Evolutionary conservation across 2,888 invertebrate genomes (phyloP).

Genomic region (Myathropa florea): DNA sequence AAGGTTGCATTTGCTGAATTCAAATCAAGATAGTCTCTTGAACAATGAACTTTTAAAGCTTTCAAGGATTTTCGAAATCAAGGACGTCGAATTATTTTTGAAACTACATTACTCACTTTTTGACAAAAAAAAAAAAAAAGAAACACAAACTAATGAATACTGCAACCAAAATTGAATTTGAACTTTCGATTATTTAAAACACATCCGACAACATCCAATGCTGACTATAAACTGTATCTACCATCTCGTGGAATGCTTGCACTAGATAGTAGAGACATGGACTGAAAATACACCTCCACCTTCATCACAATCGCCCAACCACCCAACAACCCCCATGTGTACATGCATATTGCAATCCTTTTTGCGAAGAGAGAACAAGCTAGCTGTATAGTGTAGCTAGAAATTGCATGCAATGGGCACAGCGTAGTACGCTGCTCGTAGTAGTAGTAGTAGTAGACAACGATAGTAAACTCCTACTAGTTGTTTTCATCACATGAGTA

Average conservation of each 20-base stretch:
- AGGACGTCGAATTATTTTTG: background rate
- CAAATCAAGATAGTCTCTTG: background rate
- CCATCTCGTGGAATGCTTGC: constrained; percentile 28
- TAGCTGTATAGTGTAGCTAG: background rate
- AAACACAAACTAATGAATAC: background rate
- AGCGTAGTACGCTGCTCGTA: constrained; percentile 54
- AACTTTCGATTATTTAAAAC: constrained; percentile 23
- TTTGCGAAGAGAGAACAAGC: background rate
- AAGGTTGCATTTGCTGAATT: constrained; percentile 49
- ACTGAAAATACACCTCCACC: background rate
- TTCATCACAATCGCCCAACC: background rate
- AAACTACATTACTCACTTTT: constrained; percentile 43
- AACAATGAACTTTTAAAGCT: background rate
- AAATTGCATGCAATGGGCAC: constrained; percentile 28
- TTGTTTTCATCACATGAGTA: constrained; percentile 25
- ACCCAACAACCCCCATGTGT: constrained; percentile 29
- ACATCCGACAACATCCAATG: constrained; percentile 56
- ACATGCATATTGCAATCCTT: constrained; percentile 40
- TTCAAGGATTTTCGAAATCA: background rate
- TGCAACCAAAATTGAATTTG: background rate
- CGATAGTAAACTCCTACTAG: constrained; percentile 30
- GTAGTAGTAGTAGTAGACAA: constrained; percentile 47
- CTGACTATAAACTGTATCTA: constrained; percentile 55
- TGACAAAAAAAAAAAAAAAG: no score
- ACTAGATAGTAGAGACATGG: constrained; percentile 24